phyloP scores from a whole-genome alignment of 1,140 invertebrate genomes.

The Rhopalosiphum padi region DNA sequence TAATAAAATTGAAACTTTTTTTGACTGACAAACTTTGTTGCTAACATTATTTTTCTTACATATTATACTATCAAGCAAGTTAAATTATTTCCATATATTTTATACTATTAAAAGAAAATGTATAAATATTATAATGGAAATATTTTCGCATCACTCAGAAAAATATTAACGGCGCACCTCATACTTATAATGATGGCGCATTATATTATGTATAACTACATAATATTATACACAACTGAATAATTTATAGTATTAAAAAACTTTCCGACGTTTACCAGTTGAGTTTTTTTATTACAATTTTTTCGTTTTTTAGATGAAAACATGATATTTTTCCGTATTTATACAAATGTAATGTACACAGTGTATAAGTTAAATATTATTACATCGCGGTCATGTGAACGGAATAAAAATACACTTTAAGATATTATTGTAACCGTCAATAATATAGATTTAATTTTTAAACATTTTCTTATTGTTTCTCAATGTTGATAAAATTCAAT shows the following conservation, averaged over 20 bases:
- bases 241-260: conserved; percentile 38
- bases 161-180: conserved; percentile 8
- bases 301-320: background rate
- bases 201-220: background rate
- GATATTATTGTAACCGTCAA: background rate
- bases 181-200: background rate
- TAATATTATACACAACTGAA: conserved; percentile 28
- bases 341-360: background rate
- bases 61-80: background rate
- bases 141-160: conserved; percentile 13
- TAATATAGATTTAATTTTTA: background rate
- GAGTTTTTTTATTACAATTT: background rate
- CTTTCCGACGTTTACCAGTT: conserved; percentile 4
- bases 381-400: background rate
- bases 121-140: conserved; percentile 9
- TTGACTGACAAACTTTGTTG: conserved; percentile 10
- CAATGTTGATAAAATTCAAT: background rate
- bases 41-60: background rate
- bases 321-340: background rate
- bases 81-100: background rate
- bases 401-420: background rate
- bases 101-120: conserved; percentile 30
- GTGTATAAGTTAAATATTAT: background rate
- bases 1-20: conserved; percentile 17
- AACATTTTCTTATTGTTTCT: background rate